Evolutionary conservation across 2,113 vertebrate species (phyloP).

Genomic region (Gymnarchus niloticus): DNA sequence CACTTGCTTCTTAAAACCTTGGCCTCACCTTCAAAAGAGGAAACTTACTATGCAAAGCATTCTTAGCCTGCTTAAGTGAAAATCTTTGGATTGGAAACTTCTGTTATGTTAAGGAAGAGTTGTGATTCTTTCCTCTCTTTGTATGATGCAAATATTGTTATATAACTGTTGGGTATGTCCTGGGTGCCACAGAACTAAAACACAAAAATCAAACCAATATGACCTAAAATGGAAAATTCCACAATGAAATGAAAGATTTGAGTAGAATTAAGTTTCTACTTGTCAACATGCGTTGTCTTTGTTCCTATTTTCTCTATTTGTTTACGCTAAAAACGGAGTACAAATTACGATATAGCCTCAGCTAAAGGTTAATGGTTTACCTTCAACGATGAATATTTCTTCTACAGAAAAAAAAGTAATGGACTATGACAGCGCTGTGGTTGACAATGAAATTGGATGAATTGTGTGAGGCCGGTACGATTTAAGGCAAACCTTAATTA

Average conservation of each 20-base stretch:
- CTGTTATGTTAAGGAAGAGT: neutral
- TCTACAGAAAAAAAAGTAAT: neutral
- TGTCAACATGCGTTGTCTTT: neutral
- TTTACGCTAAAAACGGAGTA: neutral
- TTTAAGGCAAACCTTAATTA: neutral
- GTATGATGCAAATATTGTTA: neutral
- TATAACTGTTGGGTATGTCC: neutral
- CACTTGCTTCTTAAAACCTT: neutral
- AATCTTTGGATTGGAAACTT: constrained; percentile 2
- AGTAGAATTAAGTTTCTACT: constrained; percentile 1
- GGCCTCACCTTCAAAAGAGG: neutral
- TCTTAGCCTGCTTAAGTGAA: neutral
- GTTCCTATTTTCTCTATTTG: neutral
- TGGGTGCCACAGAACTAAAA: neutral
- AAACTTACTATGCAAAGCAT: neutral
- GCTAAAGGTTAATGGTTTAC: neutral
- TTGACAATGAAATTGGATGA: neutral
- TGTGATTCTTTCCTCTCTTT: neutral
- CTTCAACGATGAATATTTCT: neutral
- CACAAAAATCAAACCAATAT: neutral
- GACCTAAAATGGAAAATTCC: neutral
- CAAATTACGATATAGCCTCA: neutral
- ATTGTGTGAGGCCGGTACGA: neutral
- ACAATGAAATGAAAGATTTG: neutral
- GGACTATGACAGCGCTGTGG: neutral